Base-by-base conservation (phyloP, 2,888 invertebrate genomes). In the Cephalotes varians region DNA sequence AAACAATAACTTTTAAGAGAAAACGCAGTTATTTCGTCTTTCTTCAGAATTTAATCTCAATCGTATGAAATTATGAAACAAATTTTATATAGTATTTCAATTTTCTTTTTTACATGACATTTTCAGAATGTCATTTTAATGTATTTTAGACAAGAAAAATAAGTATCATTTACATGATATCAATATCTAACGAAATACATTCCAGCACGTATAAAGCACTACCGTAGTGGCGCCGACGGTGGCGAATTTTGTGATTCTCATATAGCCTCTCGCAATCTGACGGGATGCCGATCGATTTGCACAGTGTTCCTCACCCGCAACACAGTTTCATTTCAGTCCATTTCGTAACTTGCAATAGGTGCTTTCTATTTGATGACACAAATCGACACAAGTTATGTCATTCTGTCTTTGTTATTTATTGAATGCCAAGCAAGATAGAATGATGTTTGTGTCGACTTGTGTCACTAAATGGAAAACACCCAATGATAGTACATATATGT, bases 251-350 rank as follows among this genome's bases (percentile, higher is more conserved):
- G 83, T 54, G 73, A 89, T 86, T 84, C 58, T 58, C 47, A 65
- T 79, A 82, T 87, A 85, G 82, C 85, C 82, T 86, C 88, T 88
- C 73, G 89, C 86, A 89, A 90, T 90, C 90, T 90, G 90, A 90
- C 87, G 88, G 90, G 89, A 92, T 91, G 88, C 91, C 91, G 91
- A 93, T 93, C 92, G 92, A 93, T 93, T 91, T 92, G 85, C 87
- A 87, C 87, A 71, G 83, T 87, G 71, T 85, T 84, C 77, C 82
- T 87, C 82, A 47, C 47, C 77, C 82, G 15, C 86, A 79, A 65
- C 84, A 86, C 85, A 77, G 64, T 86, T 85, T 73, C 67, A 65
- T 85, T 80, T 85, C 71, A 62, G 71, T 81, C 69, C 65, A 60
- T 85, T 82, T 88, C 81, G 64, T 73, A 81, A 58, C 69, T 56